Evolutionary conservation across 1,140 invertebrate species (phyloP), one percentile per base, ranked within the genome.

Genomic region (Lordiphosa mommai): DNA sequence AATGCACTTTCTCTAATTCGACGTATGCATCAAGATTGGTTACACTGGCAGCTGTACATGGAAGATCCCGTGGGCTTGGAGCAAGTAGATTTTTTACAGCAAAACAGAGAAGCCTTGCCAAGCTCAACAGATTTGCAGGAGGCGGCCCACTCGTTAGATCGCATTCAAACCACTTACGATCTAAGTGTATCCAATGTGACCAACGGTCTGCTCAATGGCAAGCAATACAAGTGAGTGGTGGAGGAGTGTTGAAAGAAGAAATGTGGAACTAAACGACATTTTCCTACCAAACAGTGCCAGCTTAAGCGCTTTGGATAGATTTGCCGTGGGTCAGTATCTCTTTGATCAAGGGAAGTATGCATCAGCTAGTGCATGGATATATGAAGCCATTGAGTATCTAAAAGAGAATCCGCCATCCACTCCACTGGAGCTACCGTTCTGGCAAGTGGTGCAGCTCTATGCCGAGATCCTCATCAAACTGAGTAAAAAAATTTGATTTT

Each of bases 161-260:
- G 98, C 52, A 91, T 99, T 9, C 97, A 99, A 88, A 95, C 97
- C 80, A 99, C 97, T 3, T 99, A 99, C 89, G 93, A 95, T 60
- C 90, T 99, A 1, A 93, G 97, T 20, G 96, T 97, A 4, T 90
- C 92, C 1, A 94, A 96, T 29, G 92, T 99, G 44, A 95, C 96
- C 1, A 91, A 93, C 30, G 98, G 98, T 4, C 92, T 95, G 58
- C 91, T 99, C 17, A 94, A 95, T 82, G 96, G 96, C 1, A 92
- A 94, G 3, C 92, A 93, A 61, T 96, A 95, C 87, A 94, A 94
- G 95, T 96, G 90, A 84, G 59, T 36, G 13, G 68, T 23, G 20
- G 20, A 6, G 5, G 20, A 1, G 4, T 1, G 4, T 23, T 5
- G 16, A n/a, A 32, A 9, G 6, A 10, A 17, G 9, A 37, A 36